A percentile compares a stretch with the other conserved stretches of the same genome.
These are phyloP conservation scores for Helicoverpa zea DNA, from an alignment of 1,140 invertebrate genomes.

Conservation along the genomic window DNA sequence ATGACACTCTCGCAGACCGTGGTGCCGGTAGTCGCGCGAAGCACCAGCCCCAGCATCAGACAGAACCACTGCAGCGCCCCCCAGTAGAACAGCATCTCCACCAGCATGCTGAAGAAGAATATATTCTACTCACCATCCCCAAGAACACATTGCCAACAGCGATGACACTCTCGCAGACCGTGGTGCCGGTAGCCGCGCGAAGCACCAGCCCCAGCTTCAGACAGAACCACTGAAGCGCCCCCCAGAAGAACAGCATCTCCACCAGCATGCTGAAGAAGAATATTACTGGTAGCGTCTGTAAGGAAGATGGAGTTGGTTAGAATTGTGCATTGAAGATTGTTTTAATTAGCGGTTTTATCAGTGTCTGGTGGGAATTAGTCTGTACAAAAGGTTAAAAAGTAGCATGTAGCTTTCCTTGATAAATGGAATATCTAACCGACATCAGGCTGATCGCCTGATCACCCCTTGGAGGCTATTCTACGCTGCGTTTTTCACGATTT, in stretches of 20 bases:
- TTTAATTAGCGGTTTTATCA: too few relatives aligned
- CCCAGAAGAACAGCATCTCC: constrained; percentile 95
- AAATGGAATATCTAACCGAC: neutral
- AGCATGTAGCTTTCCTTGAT: too few relatives aligned
- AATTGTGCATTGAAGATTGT: too few relatives aligned
- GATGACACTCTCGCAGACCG: constrained; percentile 96
- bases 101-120: constrained; percentile 96
- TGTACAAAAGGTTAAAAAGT: too few relatives aligned
- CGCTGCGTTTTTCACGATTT: too few relatives aligned
- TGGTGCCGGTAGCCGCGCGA: constrained; percentile 92
- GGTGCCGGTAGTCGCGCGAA: constrained; percentile 92
- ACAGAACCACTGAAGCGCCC: constrained; percentile 95
- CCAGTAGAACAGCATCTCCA: constrained; percentile 95
- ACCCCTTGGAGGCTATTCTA: too few relatives aligned
- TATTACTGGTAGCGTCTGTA: constrained; percentile 93
- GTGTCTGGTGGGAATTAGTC: too few relatives aligned
- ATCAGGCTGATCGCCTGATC: too few relatives aligned
- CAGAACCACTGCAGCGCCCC: constrained; percentile 96
- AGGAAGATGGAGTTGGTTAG: constrained; percentile 45
- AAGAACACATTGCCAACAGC: constrained; percentile 91
- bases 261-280: constrained; percentile 97
- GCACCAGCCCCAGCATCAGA: constrained; percentile 92
- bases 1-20: constrained; percentile 97
- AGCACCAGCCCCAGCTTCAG: constrained; percentile 93
- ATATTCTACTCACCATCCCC: constrained; percentile 81